Evolutionary conservation across 2,113 vertebrate genomes (phyloP).

Genomic region (Dermatemys mawii): DNA sequence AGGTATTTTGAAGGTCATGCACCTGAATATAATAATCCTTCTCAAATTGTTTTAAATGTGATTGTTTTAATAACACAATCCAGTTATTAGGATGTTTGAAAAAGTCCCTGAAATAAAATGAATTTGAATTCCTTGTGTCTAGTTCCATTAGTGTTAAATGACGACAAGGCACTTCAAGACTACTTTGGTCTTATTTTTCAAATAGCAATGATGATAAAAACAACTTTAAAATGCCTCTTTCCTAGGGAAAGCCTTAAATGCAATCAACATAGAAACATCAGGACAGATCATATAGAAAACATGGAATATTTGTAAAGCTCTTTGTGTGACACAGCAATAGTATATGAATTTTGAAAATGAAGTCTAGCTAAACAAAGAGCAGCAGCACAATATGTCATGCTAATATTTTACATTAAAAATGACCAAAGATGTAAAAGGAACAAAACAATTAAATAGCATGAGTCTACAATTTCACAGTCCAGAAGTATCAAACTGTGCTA

Average conservation of each 20-base stretch:
- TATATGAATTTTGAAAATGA: background rate
- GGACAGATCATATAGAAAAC: background rate
- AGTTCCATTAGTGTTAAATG: constrained; percentile 15
- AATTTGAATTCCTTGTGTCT: background rate
- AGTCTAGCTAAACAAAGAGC: constrained; percentile 3
- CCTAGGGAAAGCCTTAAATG: background rate
- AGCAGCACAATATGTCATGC: background rate
- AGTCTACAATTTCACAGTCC: constrained; percentile 6
- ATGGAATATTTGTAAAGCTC: background rate
- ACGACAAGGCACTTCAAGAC: background rate
- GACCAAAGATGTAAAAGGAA: background rate
- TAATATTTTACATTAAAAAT: background rate
- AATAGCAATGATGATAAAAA: background rate
- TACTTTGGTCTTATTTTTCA: background rate
- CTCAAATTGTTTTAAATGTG: constrained; percentile 25
- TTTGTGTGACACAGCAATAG: background rate
- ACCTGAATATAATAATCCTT: constrained; percentile 42
- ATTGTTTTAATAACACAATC: background rate
- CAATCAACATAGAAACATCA: background rate
- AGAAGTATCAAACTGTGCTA: background rate
- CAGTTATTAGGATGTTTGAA: background rate
- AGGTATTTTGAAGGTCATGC: constrained; percentile 59
- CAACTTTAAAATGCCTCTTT: background rate
- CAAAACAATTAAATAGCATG: background rate
- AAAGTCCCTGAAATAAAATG: background rate